These are phyloP conservation scores for Geotrupes spiniger DNA, from an alignment of 2,888 invertebrate genomes.

Conservation along the genomic window DNA sequence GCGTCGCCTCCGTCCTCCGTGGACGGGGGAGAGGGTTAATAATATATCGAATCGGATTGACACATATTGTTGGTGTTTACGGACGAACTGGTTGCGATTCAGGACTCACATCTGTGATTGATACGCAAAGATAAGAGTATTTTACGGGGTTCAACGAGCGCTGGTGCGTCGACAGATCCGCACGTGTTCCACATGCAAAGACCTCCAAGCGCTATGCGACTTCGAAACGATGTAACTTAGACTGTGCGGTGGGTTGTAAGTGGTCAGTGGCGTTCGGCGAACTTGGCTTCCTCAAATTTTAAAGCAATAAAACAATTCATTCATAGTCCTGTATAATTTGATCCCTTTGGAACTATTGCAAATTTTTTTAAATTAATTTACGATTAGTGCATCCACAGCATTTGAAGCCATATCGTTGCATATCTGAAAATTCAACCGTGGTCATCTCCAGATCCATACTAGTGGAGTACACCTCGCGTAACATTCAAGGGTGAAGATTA, in stretches of 20 bases:
- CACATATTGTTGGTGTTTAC: slow-evolving; percentile 28
- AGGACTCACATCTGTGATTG: slow-evolving; percentile 30
- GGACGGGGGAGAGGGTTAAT: slow-evolving; percentile 24
- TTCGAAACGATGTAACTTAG: slow-evolving; percentile 29
- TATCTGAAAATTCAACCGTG: no score
- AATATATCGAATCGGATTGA: slow-evolving; percentile 28
- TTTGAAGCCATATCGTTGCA: no score
- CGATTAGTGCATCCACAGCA: no score
- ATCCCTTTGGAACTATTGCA: no score
- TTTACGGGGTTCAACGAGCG: slow-evolving; percentile 22
- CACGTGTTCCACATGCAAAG: slow-evolving; percentile 30
- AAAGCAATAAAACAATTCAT: no score
- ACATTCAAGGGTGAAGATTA: no score
- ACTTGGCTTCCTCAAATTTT: no score
- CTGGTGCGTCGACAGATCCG: slow-evolving; percentile 27
- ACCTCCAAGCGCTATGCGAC: slow-evolving; percentile 26
- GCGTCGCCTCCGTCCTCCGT: slow-evolving; percentile 22
- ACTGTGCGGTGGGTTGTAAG: slow-evolving; percentile 24
- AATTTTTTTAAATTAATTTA: no score
- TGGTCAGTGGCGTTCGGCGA: no score
- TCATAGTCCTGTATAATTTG: no score
- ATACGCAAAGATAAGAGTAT: slow-evolving; percentile 32
- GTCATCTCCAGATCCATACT: no score
- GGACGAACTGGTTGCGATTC: slow-evolving; percentile 24
- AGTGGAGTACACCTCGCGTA: no score